Conservation (phyloP, 1,140 invertebrate species). For the Rhagoletis pomonella region DNA sequence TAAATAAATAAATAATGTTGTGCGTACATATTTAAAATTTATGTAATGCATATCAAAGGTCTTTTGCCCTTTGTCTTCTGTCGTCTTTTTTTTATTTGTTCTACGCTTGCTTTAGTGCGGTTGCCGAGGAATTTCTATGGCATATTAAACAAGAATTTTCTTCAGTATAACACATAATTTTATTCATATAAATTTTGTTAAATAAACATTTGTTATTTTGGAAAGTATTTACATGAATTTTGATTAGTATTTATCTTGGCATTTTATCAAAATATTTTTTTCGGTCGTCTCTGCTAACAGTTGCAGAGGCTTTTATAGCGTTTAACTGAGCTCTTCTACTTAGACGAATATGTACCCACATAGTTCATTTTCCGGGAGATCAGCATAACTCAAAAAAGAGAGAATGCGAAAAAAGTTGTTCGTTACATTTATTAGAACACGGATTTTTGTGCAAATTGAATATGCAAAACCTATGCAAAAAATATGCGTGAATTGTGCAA, state of each 20-base stretch:
- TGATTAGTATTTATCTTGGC: background rate
- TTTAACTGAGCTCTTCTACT: too few species aligned
- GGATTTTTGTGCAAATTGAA: too few species aligned
- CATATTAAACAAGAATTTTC: background rate
- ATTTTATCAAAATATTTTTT: background rate
- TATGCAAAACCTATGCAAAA: too few species aligned
- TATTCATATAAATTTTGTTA: background rate
- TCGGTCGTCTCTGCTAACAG: background rate
- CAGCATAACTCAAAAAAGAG: too few species aligned
- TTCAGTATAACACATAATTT: background rate
- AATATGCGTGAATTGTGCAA: too few species aligned
- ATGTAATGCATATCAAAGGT: background rate
- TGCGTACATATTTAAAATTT: constrained; percentile 15
- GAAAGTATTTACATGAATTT: background rate
- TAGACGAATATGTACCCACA: too few species aligned
- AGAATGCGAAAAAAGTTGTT: too few species aligned
- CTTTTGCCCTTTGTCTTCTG: background rate
- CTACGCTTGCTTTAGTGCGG: background rate
- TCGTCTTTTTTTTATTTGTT: background rate
- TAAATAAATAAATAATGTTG: background rate
- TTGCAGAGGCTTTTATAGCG: too few species aligned
- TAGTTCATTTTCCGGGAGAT: too few species aligned
- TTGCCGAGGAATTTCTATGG: background rate
- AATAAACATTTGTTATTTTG: background rate
- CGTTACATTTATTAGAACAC: too few species aligned